A percentile compares a stretch with the other conserved stretches of the same genome.
Evolutionary conservation across 2,888 invertebrate species (phyloP).

Genomic region (Xestoiulus laeticollis): DNA sequence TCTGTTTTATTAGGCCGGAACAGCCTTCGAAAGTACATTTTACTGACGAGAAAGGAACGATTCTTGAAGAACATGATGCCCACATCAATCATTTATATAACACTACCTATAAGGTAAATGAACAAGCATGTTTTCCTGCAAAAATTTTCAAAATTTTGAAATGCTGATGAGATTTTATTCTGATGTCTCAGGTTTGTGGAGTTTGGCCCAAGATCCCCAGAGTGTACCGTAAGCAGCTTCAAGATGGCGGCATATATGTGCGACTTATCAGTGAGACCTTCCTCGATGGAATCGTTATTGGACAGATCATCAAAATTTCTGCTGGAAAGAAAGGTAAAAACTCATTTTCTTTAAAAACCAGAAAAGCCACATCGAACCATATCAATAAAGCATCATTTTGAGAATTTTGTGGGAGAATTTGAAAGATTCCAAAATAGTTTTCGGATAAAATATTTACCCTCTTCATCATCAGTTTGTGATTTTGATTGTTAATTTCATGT

Average conservation of each 20-base stretch:
- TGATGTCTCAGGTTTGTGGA: conserved; percentile 72
- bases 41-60: conserved; percentile 78
- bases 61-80: conserved; percentile 78
- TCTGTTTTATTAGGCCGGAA: conserved; percentile 55
- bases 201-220: conserved; percentile 88
- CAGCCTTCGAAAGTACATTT: conserved; percentile 80
- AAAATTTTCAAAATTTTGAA: neutral
- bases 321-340: conserved; percentile 69
- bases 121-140: neutral
- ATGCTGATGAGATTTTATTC: neutral
- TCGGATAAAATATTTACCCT: no score
- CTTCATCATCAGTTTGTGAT: conserved; percentile 15
- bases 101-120: conserved; percentile 48
- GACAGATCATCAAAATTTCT: conserved; percentile 61
- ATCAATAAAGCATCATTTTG: no score
- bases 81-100: conserved; percentile 45
- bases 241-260: conserved; percentile 57
- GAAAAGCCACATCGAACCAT: no score
- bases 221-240: conserved; percentile 75
- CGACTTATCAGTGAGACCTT: conserved; percentile 62
- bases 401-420: neutral
- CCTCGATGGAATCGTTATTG: conserved; percentile 62
- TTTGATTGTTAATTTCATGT: neutral
- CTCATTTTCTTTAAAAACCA: neutral
- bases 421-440: no score